Evolutionary conservation across 2,113 vertebrate species (phyloP).

Genomic region (Oreochromis tanganicae): DNA sequence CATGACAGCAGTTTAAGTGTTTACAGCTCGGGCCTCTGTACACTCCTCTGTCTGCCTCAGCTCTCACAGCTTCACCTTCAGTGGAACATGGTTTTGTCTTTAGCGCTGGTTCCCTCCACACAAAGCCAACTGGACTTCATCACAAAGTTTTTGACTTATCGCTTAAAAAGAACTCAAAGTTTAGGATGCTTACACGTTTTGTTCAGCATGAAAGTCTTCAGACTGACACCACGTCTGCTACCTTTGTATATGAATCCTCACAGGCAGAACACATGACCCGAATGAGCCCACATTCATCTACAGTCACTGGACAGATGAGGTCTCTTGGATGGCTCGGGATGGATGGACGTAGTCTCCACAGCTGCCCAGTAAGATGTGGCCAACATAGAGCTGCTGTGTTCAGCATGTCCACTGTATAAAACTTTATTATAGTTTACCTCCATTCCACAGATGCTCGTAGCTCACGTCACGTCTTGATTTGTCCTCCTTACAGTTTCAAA

Average conservation of each 20-base stretch:
- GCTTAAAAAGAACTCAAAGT: background rate
- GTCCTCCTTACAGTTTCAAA: background rate
- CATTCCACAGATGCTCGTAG: background rate
- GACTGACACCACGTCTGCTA: background rate
- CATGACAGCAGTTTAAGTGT: background rate
- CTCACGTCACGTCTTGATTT: background rate
- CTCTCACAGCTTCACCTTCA: background rate
- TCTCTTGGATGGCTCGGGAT: background rate
- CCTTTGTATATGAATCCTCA: background rate
- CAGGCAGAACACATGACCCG: background rate
- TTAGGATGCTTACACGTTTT: background rate
- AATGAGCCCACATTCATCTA: background rate
- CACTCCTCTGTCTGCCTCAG: background rate
- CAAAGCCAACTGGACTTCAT: background rate
- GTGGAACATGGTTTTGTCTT: background rate
- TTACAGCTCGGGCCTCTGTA: background rate
- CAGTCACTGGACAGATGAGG: background rate
- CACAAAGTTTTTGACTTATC: background rate
- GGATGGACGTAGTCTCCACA: background rate
- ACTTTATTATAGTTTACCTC: background rate
- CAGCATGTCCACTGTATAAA: background rate
- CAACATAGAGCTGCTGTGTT: background rate
- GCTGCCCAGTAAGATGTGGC: background rate
- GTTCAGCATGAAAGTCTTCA: background rate
- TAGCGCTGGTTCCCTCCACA: background rate